Conservation (phyloP, 2,888 invertebrate genomes). For the Dasypogon diadema region DNA sequence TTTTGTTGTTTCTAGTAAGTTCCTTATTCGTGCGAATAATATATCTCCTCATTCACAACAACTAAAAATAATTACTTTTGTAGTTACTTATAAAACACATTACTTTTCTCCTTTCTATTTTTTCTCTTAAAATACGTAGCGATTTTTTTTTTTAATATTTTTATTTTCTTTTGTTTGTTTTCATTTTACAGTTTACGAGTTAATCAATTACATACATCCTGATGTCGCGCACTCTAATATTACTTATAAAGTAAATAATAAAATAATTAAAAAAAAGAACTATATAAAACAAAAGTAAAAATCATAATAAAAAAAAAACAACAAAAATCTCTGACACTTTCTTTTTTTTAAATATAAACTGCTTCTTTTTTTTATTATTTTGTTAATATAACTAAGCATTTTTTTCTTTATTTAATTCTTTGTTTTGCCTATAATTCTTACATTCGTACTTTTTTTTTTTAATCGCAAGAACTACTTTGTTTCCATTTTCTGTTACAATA, state of each 20-base stretch:
- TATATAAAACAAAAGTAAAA: too few species aligned
- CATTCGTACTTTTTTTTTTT: background rate
- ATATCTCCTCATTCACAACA: constrained; percentile 13
- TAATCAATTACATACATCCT: constrained; percentile 32
- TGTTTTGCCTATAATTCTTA: background rate
- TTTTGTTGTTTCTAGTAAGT: constrained; percentile 16
- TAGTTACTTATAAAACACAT: constrained; percentile 44
- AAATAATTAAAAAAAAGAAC: background rate
- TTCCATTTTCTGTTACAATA: background rate
- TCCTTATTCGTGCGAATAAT: constrained; percentile 25
- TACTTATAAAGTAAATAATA: background rate
- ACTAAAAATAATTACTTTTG: constrained; percentile 46
- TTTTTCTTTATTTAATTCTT: constrained; percentile 1
- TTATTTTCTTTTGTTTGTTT: background rate
- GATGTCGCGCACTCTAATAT: constrained; percentile 14
- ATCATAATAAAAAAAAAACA: background rate
- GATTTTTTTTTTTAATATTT: constrained; percentile 1
- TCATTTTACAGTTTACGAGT: constrained; percentile 11
- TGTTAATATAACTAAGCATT: constrained; percentile 10
- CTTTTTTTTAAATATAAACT: background rate
- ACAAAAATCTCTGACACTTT: background rate
- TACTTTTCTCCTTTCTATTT: constrained; percentile 6
- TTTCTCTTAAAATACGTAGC: constrained; percentile 39
- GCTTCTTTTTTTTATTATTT: background rate
- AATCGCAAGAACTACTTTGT: background rate